Conservation (phyloP, 2,113 vertebrate species). For the Heteronetta atricapilla region DNA sequence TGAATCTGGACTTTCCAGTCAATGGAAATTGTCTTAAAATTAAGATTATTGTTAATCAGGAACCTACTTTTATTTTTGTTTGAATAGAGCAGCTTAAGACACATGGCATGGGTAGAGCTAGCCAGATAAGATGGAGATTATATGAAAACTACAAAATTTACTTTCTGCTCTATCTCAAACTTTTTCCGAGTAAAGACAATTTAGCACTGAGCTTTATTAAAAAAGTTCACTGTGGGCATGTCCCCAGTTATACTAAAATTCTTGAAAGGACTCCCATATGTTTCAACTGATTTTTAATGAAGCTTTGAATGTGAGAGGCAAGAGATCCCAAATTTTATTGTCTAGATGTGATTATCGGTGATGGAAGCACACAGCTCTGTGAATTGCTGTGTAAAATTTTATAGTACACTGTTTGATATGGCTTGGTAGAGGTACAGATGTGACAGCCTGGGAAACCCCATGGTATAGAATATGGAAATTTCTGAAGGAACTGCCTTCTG, state of each 20-base stretch:
- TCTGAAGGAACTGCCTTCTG: not conserved
- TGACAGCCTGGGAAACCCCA: not conserved
- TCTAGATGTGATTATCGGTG: not conserved
- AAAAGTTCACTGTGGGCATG: not conserved
- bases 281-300: not conserved
- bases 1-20: not conserved
- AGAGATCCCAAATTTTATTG: not conserved
- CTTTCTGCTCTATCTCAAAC: not conserved
- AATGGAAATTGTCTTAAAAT: not conserved
- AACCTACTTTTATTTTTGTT: not conserved
- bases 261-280: not conserved
- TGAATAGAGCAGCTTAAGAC: not conserved
- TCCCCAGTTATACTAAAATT: not conserved
- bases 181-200: not conserved
- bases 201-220: not conserved
- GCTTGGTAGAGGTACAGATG: not conserved
- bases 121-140: not conserved
- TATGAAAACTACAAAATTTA: not conserved
- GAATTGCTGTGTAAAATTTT: not conserved
- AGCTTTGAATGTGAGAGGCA: not conserved
- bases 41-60: not conserved
- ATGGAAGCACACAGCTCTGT: not conserved
- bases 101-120: not conserved
- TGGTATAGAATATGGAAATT: not conserved
- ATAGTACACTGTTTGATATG: accelerated